Evolutionary conservation across 2,797 vertebrate genomes (phyloP).

Genomic region (Pterois miles): DNA sequence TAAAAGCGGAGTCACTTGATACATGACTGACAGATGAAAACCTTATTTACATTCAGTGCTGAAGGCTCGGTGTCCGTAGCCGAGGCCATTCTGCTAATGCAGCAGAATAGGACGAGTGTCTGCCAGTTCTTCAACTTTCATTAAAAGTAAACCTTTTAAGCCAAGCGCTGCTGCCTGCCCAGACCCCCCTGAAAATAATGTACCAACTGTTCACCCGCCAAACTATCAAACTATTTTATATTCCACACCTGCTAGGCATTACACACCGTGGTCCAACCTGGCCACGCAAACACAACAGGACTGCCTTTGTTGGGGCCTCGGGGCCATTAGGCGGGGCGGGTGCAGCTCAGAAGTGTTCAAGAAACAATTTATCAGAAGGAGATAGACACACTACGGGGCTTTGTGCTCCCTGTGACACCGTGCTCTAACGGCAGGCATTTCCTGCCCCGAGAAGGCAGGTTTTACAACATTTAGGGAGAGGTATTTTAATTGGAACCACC

Average conservation of each 20-base stretch:
- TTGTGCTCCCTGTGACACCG: conserved; percentile 78
- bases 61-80: conserved; percentile 67
- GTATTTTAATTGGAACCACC: conserved; percentile 83
- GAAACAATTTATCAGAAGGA: conserved; percentile 79
- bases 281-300: conserved; percentile 75
- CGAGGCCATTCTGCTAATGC: conserved; percentile 72
- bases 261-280: conserved; percentile 66
- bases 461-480: conserved; percentile 77
- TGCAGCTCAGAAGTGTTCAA: conserved; percentile 63
- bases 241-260: conserved; percentile 83
- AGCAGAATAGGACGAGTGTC: conserved; percentile 68
- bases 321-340: conserved; percentile 71
- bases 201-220: conserved; percentile 75
- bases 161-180: conserved; percentile 63
- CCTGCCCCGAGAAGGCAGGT: conserved; percentile 71
- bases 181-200: conserved; percentile 76
- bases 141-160: conserved; percentile 75
- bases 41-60: conserved; percentile 69
- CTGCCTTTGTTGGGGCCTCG: conserved; percentile 72
- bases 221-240: conserved; percentile 81
- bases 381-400: conserved; percentile 77
- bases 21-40: conserved; percentile 67
- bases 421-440: conserved; percentile 72
- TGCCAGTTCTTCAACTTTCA: conserved; percentile 78
- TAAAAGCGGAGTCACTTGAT: conserved; percentile 58